phyloP scores from a whole-genome alignment of 2,888 invertebrate species.

The Subacronicta megacephala region DNA sequence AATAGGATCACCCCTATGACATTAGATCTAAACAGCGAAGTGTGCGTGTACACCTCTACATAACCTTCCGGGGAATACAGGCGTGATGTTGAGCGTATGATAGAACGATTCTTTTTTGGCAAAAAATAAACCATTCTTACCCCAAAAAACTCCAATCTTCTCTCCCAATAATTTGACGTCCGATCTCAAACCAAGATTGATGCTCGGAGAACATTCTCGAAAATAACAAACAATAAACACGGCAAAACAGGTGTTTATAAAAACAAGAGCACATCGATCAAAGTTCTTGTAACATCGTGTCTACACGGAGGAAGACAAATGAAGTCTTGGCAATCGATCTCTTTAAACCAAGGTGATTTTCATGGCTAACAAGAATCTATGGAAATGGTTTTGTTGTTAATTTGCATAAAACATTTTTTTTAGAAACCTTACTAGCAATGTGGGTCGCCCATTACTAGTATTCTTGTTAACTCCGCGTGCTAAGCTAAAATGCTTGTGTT shows the following conservation, averaged over 20 bases:
- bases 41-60: too few relatives aligned
- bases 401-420: too few relatives aligned
- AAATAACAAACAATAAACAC: conserved; percentile 57
- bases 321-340: conserved; percentile 65
- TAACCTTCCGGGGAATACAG: too few relatives aligned
- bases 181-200: conserved; percentile 58
- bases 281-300: conserved; percentile 69
- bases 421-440: too few relatives aligned
- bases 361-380: conserved; percentile 1
- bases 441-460: too few relatives aligned
- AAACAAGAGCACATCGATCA: conserved; percentile 74
- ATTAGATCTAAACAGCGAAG: too few relatives aligned
- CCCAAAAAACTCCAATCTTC: conserved; percentile 2
- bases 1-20: too few relatives aligned
- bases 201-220: conserved; percentile 46
- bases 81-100: too few relatives aligned
- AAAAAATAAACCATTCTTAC: not conserved
- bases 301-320: conserved; percentile 75
- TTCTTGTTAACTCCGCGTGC: too few relatives aligned
- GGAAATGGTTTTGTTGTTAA: too few relatives aligned
- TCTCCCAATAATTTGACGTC: conserved; percentile 34
- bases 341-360: conserved; percentile 11
- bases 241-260: conserved; percentile 77
- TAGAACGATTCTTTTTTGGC: not conserved
- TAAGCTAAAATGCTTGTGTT: too few relatives aligned